Base-by-base conservation (phyloP, 2,797 vertebrate genomes). In the Spizella passerina region DNA sequence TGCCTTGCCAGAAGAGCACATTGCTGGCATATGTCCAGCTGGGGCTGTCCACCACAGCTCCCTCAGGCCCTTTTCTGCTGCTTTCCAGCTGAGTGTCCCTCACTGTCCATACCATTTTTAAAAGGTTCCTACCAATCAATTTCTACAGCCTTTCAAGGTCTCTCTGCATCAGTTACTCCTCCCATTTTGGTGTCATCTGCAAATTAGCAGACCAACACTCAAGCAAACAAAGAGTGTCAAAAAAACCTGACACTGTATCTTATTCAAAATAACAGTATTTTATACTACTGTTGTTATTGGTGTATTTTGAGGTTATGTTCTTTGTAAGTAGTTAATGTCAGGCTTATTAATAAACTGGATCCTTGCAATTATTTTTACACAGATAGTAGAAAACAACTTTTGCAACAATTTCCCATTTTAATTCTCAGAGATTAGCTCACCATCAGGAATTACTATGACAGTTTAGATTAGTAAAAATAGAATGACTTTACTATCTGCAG, bases 11-110 rank as follows among this genome's bases (percentile, higher is more conserved):
- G 49, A 46, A 63, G 6, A 70, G 12, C 44, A 43, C 41, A 24
- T 5, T 47, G 39, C 39, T 72, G 34, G 19, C 8, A 10, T 24
- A 16, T 14, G 46, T 46, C 57, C 38, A 41, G 0, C 41, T 49
- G 43, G 4, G 4, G 22, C n/a, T 50, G 68, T 60, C 41, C 26
- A 46, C 26, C 21, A 34, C 0, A 0, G 17, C 10, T 20, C 6
- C 3, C 3, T 18, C 36, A 6, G 6, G 16, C 22, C 15, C 14
- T 81, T 32, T 70, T 6, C 61, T 86, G 53, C 20, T 43, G 23
- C 27, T 73, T 78, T 57, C 55, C 34, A 69, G 29, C 50, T 38
- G 26, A 47, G 34, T 41, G n/a, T 2, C 19, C 12, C 8, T 6
- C 44, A 21, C 30, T 14, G 10, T n/a, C 38, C 0, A 1, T 24